Conservation (phyloP, 2,888 invertebrate genomes). For the Steinernema hermaphroditum region DNA sequence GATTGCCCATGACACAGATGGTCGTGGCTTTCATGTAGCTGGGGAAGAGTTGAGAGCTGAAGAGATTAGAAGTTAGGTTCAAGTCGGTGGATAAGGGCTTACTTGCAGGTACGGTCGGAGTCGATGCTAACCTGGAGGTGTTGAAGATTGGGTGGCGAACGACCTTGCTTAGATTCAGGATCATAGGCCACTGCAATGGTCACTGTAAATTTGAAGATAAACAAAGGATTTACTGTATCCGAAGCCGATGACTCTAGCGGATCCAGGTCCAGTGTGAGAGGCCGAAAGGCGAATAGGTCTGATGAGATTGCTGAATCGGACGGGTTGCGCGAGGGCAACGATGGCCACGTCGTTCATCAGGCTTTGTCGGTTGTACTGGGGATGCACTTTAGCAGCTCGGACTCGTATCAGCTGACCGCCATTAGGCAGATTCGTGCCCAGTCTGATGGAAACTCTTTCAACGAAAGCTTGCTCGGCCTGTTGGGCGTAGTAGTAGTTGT, state of each 20-base stretch:
- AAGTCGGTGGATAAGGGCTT: no score
- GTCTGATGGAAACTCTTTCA: not conserved
- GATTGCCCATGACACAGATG: no score
- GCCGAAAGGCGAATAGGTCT: not conserved
- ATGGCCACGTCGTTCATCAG: constrained; percentile 33
- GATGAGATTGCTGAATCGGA: not conserved
- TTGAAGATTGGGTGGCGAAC: no score
- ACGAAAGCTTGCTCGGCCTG: constrained; percentile 1
- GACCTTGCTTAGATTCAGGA: no score
- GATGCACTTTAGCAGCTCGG: constrained; percentile 7
- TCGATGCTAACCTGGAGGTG: no score
- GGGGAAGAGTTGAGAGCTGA: no score
- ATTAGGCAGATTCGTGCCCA: not conserved
- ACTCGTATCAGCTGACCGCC: not conserved
- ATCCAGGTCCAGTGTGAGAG: not conserved
- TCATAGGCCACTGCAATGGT: no score
- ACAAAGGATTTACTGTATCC: not conserved
- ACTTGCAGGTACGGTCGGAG: no score
- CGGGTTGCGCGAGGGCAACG: not conserved
- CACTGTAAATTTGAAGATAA: no score
- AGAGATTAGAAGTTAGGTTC: no score
- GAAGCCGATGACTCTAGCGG: not conserved
- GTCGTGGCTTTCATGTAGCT: no score
- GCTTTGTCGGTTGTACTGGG: constrained; percentile 5
- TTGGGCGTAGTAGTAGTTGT: not conserved